Evolutionary conservation across 92 coral and sea anemone genomes (phyloP).

Genomic region (Blastomussa wellsi): DNA sequence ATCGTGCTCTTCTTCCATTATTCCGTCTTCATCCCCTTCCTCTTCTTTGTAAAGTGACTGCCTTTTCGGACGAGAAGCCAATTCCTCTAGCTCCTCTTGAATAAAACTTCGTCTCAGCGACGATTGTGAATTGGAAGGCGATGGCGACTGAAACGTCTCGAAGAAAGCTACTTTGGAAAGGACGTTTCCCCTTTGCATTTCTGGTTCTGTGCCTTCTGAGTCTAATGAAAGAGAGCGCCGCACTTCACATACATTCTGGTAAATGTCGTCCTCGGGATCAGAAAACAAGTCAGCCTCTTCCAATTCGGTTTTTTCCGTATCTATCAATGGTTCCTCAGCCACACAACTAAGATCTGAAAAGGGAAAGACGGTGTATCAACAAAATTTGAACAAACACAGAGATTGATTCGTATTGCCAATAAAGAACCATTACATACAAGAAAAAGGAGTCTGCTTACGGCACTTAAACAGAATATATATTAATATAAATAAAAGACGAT

Average conservation of each 20-base stretch:
- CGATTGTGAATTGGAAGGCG: conserved; percentile 43
- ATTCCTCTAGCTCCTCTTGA: conserved; percentile 54
- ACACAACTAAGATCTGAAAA: conserved; percentile 33
- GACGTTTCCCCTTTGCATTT: conserved; percentile 63
- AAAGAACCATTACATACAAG: neutral
- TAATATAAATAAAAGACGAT: too few relatives aligned
- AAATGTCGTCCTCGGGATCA: conserved; percentile 57
- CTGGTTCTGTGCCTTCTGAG: conserved; percentile 79
- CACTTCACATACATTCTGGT: conserved; percentile 50
- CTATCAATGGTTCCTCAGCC: conserved; percentile 32
- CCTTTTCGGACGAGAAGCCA: conserved; percentile 28
- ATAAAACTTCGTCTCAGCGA: conserved; percentile 53
- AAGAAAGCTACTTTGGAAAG: conserved; percentile 71
- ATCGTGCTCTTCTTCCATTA: conserved; percentile 63
- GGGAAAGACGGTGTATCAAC: too few relatives aligned
- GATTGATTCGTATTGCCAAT: too few relatives aligned
- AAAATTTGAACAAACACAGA: neutral
- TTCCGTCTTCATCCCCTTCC: conserved; percentile 13
- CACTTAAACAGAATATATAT: neutral
- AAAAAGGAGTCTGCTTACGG: neutral
- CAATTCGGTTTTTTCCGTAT: conserved; percentile 39
- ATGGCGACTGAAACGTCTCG: conserved; percentile 49
- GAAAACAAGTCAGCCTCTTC: conserved; percentile 56
- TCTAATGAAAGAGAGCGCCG: conserved; percentile 75
- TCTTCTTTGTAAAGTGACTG: conserved; percentile 17